These are phyloP conservation scores for Pollimyrus isidori DNA, from an alignment of 2,113 vertebrate genomes.

Conservation along the genomic window DNA sequence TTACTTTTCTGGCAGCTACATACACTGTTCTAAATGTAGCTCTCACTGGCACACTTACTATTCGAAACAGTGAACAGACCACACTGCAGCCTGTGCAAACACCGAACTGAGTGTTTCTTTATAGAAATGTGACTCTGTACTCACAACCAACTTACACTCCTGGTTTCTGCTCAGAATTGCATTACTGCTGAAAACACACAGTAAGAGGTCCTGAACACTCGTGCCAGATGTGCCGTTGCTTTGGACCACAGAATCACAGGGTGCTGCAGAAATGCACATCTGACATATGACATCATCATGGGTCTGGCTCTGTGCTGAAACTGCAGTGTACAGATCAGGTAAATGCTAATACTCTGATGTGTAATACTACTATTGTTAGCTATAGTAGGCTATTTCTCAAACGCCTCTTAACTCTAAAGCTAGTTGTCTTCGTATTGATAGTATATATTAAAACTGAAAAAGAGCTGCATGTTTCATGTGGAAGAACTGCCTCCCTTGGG, in stretches of 20 bases:
- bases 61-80: background rate
- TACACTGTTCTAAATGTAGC: background rate
- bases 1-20: background rate
- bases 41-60: background rate
- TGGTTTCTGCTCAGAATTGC: background rate
- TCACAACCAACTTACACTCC: background rate
- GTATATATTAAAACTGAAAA: background rate
- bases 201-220: background rate
- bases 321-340: background rate
- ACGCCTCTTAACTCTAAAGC: background rate
- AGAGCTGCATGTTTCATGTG: background rate
- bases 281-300: background rate
- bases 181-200: background rate
- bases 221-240: background rate
- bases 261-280: background rate
- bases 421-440: background rate
- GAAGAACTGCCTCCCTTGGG: background rate
- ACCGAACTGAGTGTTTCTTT: background rate
- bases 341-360: background rate
- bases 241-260: background rate
- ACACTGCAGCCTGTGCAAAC: background rate
- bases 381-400: background rate
- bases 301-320: background rate
- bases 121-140: background rate
- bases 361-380: background rate